These are phyloP conservation scores for Zygogramma bicolorata DNA, from an alignment of 2,888 invertebrate genomes.

Conservation along the genomic window DNA sequence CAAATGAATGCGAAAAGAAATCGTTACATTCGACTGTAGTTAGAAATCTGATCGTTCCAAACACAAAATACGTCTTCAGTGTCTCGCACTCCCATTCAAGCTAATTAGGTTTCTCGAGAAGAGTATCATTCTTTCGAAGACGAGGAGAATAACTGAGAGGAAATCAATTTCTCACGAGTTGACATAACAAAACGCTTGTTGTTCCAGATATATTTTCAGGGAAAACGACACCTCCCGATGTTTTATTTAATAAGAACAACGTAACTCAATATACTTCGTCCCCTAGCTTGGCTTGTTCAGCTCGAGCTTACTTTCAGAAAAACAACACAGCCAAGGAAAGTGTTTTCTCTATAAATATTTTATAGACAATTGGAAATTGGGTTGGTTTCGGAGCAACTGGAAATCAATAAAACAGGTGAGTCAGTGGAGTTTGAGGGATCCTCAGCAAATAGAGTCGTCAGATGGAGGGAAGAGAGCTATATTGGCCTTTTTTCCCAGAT, in stretches of 20 bases:
- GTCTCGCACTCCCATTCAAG: neutral
- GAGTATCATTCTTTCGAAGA: neutral
- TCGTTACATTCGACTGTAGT: too few species aligned
- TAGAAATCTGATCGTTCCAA: too few species aligned
- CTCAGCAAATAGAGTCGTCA: neutral
- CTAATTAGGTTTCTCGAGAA: neutral
- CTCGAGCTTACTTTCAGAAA: conserved; percentile 32
- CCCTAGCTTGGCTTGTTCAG: conserved; percentile 27
- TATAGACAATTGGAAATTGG: conserved; percentile 38
- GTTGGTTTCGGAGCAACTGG: conserved; percentile 25
- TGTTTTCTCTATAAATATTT: conserved; percentile 43
- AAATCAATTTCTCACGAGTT: conserved; percentile 39
- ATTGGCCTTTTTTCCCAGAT: neutral
- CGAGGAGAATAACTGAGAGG: neutral
- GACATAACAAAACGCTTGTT: conserved; percentile 39
- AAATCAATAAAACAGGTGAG: conserved; percentile 31
- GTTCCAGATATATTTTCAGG: conserved; percentile 35
- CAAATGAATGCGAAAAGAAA: too few species aligned
- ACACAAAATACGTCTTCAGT: neutral
- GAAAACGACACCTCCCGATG: conserved; percentile 32
- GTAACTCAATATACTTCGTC: conserved; percentile 39
- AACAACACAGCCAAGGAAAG: conserved; percentile 31
- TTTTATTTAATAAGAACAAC: conserved; percentile 41
- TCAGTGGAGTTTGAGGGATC: conserved; percentile 10
- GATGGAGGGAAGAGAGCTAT: neutral